phyloP scores from a whole-genome alignment of 2,888 invertebrate genomes.

The Dorcus hopei region DNA sequence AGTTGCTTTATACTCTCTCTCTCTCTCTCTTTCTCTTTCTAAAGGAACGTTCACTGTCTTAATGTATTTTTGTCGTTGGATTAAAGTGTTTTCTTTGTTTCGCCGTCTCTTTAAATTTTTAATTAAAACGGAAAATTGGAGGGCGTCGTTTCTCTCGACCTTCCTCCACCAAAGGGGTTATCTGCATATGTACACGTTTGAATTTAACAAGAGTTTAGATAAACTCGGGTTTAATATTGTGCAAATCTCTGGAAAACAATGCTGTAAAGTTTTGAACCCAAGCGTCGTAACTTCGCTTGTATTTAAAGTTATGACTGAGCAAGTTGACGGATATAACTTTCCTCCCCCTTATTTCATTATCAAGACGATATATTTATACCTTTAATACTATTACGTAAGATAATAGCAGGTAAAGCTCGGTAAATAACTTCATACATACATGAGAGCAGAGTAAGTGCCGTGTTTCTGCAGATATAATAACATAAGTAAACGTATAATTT shows the following conservation, averaged over 20 bases:
- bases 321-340: constrained; percentile 23
- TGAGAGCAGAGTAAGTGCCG: constrained; percentile 14
- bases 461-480: constrained; percentile 22
- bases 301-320: constrained; percentile 20
- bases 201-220: constrained; percentile 14
- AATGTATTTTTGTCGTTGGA: constrained; percentile 14
- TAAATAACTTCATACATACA: constrained; percentile 14
- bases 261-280: constrained; percentile 19
- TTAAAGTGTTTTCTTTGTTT: constrained; percentile 14
- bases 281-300: constrained; percentile 19
- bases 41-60: constrained; percentile 7
- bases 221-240: constrained; percentile 20
- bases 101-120: constrained; percentile 11
- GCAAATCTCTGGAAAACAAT: constrained; percentile 21
- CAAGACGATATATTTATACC: constrained; percentile 21
- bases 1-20: constrained; percentile 5
- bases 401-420: constrained; percentile 17
- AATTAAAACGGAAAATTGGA: constrained; percentile 15
- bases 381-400: constrained; percentile 8
- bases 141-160: neutral
- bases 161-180: neutral
- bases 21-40: neutral
- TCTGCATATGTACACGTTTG: constrained; percentile 16
- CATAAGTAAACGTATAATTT: constrained; percentile 22
- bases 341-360: constrained; percentile 22